These are phyloP conservation scores for Dendrolimus punctatus DNA, from an alignment of 1,140 invertebrate species.

Conservation along the genomic window DNA sequence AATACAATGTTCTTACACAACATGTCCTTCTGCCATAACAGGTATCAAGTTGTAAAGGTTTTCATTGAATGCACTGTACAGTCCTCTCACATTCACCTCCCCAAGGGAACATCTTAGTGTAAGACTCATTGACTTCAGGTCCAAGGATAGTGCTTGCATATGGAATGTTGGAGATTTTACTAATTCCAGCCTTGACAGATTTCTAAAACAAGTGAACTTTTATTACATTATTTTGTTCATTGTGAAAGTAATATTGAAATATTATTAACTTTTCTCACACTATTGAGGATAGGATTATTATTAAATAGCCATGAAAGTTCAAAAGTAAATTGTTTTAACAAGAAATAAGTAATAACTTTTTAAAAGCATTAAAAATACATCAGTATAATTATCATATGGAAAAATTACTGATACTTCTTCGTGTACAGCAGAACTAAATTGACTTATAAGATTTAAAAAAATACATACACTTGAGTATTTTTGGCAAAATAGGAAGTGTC, in stretches of 20 bases:
- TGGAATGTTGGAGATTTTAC: constrained; percentile 57
- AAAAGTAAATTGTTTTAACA: too few relatives aligned
- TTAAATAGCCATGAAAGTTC: too few relatives aligned
- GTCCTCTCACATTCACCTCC: constrained; percentile 58
- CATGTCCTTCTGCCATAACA: constrained; percentile 62
- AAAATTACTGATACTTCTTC: too few relatives aligned
- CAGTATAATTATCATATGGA: too few relatives aligned
- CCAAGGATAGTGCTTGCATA: constrained; percentile 45
- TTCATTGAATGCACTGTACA: constrained; percentile 67
- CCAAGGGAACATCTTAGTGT: constrained; percentile 50
- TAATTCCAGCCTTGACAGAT: constrained; percentile 50
- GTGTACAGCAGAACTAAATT: neutral
- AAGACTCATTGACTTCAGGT: constrained; percentile 56
- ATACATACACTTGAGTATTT: constrained; percentile 64
- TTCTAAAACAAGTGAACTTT: constrained; percentile 21
- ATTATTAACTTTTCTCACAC: too few relatives aligned
- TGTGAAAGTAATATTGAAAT: neutral
- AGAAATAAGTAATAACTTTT: too few relatives aligned
- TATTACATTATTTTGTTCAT: neutral
- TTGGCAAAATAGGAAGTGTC: constrained; percentile 65
- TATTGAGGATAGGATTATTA: too few relatives aligned
- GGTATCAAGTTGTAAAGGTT: constrained; percentile 63
- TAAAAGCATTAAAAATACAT: too few relatives aligned
- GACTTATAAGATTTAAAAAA: constrained; percentile 4
- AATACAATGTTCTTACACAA: constrained; percentile 44